phyloP scores from a whole-genome alignment of 2,113 vertebrate species.

The Tychaedon coryphoeus region DNA sequence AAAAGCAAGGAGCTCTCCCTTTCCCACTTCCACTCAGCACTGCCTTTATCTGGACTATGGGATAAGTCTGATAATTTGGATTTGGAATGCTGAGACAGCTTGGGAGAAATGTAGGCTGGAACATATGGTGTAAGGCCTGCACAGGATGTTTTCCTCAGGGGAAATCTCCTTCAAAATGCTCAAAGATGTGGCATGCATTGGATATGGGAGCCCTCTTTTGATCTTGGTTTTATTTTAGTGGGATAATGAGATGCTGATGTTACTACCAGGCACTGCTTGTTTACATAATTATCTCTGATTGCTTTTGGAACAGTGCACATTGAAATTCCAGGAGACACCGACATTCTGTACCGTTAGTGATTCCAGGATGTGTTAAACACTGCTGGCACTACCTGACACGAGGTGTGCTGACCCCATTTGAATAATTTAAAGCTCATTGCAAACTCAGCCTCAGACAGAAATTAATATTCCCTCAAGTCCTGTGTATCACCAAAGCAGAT shows the following conservation, averaged over 20 bases:
- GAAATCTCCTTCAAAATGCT: constrained; percentile 25
- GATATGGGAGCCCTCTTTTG: constrained; percentile 14
- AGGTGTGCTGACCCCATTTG: background rate
- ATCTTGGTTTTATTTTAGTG: constrained; percentile 31
- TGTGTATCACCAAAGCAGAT: background rate
- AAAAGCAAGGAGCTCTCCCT: background rate
- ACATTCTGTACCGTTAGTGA: background rate
- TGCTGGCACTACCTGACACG: background rate
- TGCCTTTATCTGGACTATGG: background rate
- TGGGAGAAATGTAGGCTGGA: background rate
- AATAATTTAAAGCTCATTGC: background rate
- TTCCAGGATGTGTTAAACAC: background rate
- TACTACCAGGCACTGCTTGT: constrained; percentile 26
- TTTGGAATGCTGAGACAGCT: background rate
- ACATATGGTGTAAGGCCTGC: background rate
- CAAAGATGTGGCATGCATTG: background rate
- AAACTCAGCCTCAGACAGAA: background rate
- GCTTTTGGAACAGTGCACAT: constrained; percentile 9
- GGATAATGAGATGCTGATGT: constrained; percentile 44
- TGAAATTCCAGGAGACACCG: background rate
- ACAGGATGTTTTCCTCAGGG: background rate
- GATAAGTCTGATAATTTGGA: background rate
- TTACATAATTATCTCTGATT: constrained; percentile 53
- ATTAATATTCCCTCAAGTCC: background rate
- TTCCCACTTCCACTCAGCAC: background rate